Evolutionary conservation across 2,888 invertebrate species (phyloP), one percentile per base, ranked within the genome.

Genomic region (Apamea sordens): DNA sequence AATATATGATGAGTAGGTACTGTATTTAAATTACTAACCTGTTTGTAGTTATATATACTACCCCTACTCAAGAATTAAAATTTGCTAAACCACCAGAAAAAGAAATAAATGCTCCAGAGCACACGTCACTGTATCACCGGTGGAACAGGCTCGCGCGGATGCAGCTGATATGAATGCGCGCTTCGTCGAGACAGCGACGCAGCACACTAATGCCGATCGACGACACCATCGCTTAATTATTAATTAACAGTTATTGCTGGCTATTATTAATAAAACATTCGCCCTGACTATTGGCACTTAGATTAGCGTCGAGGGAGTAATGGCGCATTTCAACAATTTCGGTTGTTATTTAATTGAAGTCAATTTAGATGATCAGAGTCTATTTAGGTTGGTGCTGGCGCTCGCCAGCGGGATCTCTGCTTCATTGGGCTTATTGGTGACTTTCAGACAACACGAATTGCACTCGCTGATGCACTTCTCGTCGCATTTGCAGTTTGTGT

Each of bases 261-360:
- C 92, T 94, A 96, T 96, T 96, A 96, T 95, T 96, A 96, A 96
- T 95, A 96, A 97, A 96, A 96, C 96, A 96, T 96, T 95, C 94
- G 95, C 96, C 96, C 96, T 95, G 94, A 94, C 96, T 97, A 97
- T 97, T 96, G 96, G 96, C 96, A 96, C 95, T 96, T 96, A 97
- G 97, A 97, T 97, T 96, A 97, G 93, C 95, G 95, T 91, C 93
- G 97, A 96, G 97, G 96, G 97, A 96, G 97, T 96, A 96, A 97
- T 96, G 96, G 96, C 96, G 96, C 96, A 96, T 97, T 97, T 96
- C 96, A 97, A 96, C 97, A 96, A 97, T 96, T 97, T 97, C 96
- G 96, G 97, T 97, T 96, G 97, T 97, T 97, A 97, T 97, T 97
- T 97, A 97, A 97, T 97, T 97, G 97, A 97, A 97, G 96, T 96